Base-by-base conservation (phyloP, 1,140 invertebrate species). In the Aphelenchoides fujianensis region DNA sequence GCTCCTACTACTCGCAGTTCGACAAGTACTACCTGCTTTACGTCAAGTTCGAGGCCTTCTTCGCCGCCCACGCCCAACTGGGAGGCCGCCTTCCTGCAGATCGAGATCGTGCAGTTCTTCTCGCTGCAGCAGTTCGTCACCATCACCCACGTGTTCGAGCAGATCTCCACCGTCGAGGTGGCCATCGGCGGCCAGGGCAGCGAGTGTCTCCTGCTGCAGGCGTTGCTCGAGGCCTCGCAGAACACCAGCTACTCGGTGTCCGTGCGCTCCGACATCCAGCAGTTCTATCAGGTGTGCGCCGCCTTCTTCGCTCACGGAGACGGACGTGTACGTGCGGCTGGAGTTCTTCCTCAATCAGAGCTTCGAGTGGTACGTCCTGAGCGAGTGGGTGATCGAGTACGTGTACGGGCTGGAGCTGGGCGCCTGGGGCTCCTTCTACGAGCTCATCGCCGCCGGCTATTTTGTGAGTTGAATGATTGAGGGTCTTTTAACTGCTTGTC, bases 201-300 rank as follows among this genome's bases (percentile, higher is more conserved):
- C 30, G 7, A 69, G 5, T 68, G 66, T 30, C 55, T 70, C 5
- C 66, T 68, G 7, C 7, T 68, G 3, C 3, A 68, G 35, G 62
- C 28, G 57, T 31, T 68, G 7, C n/a, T 5, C 3, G 63, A 3
- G 3, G 64, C 55, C n/a, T 68, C 62, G 27, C 3, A 3, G 3
- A 68, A 68, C 66, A 69, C 62, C 5, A 12, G 7, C n/a, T 68
- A 69, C 66, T 7, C 3, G 3, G 9, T 68, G n/a, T 70, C 64
- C 12, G 64, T 70, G 5, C 66, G 66, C 55, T 7, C 7, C 9
- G 3, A 69, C 16, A 7, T 68, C 66, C 31, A 68, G 30, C 7
- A 64, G 66, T 32, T 68, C 64, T 27, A 68, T 67, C 5, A 59
- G 5, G 19, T 19, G 27, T 59, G 5, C 5, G 7, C 12, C 19